These are phyloP conservation scores for Diachasmimorpha longicaudata DNA, from an alignment of 1,140 invertebrate genomes.

Conservation along the genomic window DNA sequence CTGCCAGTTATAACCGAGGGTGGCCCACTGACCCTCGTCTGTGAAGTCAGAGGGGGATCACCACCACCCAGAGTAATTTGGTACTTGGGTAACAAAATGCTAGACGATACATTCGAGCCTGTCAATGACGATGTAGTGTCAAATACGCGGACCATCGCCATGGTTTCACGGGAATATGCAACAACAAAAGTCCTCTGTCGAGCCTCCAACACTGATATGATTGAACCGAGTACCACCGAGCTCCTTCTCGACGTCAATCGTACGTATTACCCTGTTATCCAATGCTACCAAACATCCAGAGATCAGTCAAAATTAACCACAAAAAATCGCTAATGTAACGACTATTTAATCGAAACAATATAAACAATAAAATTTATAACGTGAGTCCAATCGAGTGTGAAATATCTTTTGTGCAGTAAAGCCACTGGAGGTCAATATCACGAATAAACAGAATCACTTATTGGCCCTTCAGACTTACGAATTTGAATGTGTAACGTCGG, in stretches of 20 bases:
- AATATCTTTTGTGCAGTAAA: conserved; percentile 41
- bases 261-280: conserved; percentile 50
- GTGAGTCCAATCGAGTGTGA: conserved; percentile 2
- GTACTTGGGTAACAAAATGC: conserved; percentile 47
- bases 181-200: conserved; percentile 56
- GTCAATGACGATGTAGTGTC: conserved; percentile 43
- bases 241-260: conserved; percentile 66
- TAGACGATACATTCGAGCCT: conserved; percentile 41
- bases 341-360: not conserved
- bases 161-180: conserved; percentile 54
- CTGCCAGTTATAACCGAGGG: conserved; percentile 81
- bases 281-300: too few relatives aligned
- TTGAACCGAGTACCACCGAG: conserved; percentile 54
- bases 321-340: too few relatives aligned
- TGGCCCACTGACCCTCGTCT: conserved; percentile 69
- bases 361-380: not conserved
- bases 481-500: conserved; percentile 80
- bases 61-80: conserved; percentile 56
- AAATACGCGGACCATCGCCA: conserved; percentile 49
- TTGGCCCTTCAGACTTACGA: conserved; percentile 72
- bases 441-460: conserved; percentile 44
- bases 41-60: conserved; percentile 69
- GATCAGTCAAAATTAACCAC: too few relatives aligned
- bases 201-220: conserved; percentile 63
- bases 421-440: conserved; percentile 51